phyloP scores from a whole-genome alignment of 2,888 invertebrate species.

The Nematopogon swammerdamellus region DNA sequence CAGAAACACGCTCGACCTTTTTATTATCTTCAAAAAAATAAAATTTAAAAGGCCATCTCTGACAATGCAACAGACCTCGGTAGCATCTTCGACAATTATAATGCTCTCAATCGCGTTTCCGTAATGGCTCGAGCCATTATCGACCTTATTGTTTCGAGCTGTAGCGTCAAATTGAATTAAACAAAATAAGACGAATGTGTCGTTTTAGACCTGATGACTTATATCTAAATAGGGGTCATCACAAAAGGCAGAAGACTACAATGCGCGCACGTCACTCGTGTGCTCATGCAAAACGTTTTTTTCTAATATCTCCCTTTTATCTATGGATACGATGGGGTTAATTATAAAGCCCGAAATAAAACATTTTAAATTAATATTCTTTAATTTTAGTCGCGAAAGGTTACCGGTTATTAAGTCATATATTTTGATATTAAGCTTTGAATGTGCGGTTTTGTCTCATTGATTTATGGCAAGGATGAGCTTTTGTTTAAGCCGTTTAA shows the following conservation, averaged over 20 bases:
- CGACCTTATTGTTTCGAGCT: background rate
- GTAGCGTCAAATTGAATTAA: background rate
- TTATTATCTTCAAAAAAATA: conserved; percentile 55
- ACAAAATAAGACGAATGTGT: background rate
- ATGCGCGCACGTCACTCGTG: conserved; percentile 54
- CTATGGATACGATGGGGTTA: conserved; percentile 49
- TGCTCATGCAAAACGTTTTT: conserved; percentile 54
- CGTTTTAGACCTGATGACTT: background rate
- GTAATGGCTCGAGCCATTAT: conserved; percentile 13
- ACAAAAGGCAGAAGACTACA: conserved; percentile 54
- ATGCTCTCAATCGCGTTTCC: conserved; percentile 25
- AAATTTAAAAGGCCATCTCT: conserved; percentile 48
- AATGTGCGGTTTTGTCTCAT: background rate
- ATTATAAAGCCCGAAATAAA: conserved; percentile 53
- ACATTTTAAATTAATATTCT: conserved; percentile 47
- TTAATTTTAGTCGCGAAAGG: conserved; percentile 20
- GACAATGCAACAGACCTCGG: conserved; percentile 46
- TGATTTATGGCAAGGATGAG: background rate
- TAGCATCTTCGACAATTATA: conserved; percentile 59
- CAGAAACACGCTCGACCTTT: conserved; percentile 54
- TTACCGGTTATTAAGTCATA: background rate
- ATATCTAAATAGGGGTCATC: conserved; percentile 48
- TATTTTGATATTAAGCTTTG: background rate
- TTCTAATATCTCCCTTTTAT: conserved; percentile 53
- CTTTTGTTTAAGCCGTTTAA: background rate